Evolutionary conservation across 2,888 invertebrate genomes (phyloP).

Genomic region (Melanargia galathea): DNA sequence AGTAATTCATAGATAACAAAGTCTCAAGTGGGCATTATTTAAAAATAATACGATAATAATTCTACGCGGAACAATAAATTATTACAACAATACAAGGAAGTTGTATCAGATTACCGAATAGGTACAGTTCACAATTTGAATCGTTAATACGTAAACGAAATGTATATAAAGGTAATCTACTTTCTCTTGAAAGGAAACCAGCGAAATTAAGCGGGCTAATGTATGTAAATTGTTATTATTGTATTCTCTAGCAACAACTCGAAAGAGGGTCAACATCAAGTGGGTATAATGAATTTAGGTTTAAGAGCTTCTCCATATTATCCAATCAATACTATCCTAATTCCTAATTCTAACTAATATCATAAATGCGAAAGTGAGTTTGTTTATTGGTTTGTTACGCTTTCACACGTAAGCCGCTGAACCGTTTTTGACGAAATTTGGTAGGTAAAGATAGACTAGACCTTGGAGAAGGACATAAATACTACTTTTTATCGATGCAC

Average conservation of each 20-base stretch:
- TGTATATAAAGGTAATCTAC: constrained; percentile 36
- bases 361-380: no score
- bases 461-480: no score
- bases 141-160: constrained; percentile 35
- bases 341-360: no score
- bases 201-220: constrained; percentile 33
- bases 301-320: no score
- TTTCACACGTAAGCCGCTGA: no score
- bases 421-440: no score
- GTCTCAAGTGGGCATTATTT: neutral
- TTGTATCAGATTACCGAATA: constrained; percentile 14
- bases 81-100: constrained; percentile 7
- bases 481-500: no score
- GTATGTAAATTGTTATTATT: constrained; percentile 24
- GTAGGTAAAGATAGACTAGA: no score
- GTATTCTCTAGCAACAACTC: neutral
- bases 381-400: no score
- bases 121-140: constrained; percentile 28
- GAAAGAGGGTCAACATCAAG: neutral
- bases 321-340: no score
- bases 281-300: no score
- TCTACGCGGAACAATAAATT: neutral
- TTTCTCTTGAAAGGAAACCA: constrained; percentile 38
- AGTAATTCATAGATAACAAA: neutral
- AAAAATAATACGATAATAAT: neutral